A percentile compares a stretch with the other conserved stretches of the same genome.
These are phyloP conservation scores for Chaetophractus vellerosus DNA, from an alignment of 2,797 vertebrate species.

Conservation along the genomic window DNA sequence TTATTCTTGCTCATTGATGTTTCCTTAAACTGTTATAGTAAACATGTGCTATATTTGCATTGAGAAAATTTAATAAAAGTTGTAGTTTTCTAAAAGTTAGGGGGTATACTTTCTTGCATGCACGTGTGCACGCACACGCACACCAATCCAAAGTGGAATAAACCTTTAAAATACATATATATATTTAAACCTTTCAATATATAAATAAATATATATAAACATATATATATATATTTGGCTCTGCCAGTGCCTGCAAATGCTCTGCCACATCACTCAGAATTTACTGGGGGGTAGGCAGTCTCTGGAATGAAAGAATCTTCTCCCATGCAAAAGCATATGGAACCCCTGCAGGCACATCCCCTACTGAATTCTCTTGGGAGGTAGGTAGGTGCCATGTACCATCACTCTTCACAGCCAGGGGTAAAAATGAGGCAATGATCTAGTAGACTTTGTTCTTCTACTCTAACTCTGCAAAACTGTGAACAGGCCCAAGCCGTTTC, in stretches of 20 bases:
- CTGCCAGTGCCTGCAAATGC: not conserved
- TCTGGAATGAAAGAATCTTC: not conserved
- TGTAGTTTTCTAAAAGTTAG: not conserved
- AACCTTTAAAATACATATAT: too few relatives aligned
- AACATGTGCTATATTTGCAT: not conserved
- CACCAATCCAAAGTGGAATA: not conserved
- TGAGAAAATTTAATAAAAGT: conserved; percentile 5
- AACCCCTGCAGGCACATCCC: not conserved
- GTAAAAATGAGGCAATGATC: not conserved
- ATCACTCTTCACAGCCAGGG: not conserved
- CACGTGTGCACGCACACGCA: not conserved
- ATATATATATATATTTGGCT: too few relatives aligned
- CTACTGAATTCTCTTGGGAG: not conserved
- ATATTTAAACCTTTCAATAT: too few relatives aligned
- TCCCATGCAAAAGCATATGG: not conserved
- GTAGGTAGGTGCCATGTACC: not conserved
- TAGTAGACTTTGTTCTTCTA: not conserved
- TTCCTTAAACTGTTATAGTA: conserved; percentile 22
- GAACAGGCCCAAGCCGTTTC: too few relatives aligned
- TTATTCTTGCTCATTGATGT: not conserved
- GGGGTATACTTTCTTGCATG: not conserved
- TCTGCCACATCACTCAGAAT: not conserved
- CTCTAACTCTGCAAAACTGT: not conserved
- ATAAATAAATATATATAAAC: too few relatives aligned
- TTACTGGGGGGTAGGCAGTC: not conserved